A percentile compares a stretch with the other conserved stretches of the same genome.
Conservation (phyloP, 2,888 invertebrate genomes). For the Villa cingulata region DNA sequence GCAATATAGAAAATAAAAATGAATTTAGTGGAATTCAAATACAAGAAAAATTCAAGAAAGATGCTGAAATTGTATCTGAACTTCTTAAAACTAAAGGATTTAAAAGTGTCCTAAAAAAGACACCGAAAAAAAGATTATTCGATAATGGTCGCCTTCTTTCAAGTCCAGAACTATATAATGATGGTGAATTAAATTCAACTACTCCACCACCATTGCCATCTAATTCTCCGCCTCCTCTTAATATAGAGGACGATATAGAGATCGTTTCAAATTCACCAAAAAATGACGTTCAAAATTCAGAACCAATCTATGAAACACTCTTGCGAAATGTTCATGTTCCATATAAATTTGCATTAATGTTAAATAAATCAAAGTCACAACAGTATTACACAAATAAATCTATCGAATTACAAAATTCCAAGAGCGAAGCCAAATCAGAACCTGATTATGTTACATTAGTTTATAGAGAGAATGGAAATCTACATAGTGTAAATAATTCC, state of each 20-base stretch:
- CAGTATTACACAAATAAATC: slow-evolving; percentile 23
- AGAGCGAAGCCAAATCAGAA: slow-evolving; percentile 25
- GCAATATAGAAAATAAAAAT: slow-evolving; percentile 18
- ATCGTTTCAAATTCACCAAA: background rate
- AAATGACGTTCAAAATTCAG: slow-evolving; percentile 15
- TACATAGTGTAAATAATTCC: slow-evolving; percentile 28
- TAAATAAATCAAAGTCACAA: slow-evolving; percentile 29
- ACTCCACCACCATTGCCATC: slow-evolving; percentile 30
- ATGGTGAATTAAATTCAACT: slow-evolving; percentile 8
- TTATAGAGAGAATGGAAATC: slow-evolving; percentile 26
- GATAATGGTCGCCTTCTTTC: slow-evolving; percentile 18
- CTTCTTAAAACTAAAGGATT: slow-evolving; percentile 70
- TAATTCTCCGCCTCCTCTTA: slow-evolving; percentile 31
- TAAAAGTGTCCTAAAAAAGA: slow-evolving; percentile 62
- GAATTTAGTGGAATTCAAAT: slow-evolving; percentile 14
- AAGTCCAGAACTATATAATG: slow-evolving; percentile 14
- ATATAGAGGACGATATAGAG: slow-evolving; percentile 15
- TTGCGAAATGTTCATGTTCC: slow-evolving; percentile 36
- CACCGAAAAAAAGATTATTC: slow-evolving; percentile 40
- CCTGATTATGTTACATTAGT: slow-evolving; percentile 35
- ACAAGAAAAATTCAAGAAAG: slow-evolving; percentile 53
- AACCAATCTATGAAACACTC: slow-evolving; percentile 34
- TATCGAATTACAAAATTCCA: slow-evolving; percentile 19
- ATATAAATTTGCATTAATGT: slow-evolving; percentile 33
- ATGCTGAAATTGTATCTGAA: slow-evolving; percentile 54